These are phyloP conservation scores for Gopherus flavomarginatus DNA, from an alignment of 2,113 vertebrate species.

Conservation along the genomic window DNA sequence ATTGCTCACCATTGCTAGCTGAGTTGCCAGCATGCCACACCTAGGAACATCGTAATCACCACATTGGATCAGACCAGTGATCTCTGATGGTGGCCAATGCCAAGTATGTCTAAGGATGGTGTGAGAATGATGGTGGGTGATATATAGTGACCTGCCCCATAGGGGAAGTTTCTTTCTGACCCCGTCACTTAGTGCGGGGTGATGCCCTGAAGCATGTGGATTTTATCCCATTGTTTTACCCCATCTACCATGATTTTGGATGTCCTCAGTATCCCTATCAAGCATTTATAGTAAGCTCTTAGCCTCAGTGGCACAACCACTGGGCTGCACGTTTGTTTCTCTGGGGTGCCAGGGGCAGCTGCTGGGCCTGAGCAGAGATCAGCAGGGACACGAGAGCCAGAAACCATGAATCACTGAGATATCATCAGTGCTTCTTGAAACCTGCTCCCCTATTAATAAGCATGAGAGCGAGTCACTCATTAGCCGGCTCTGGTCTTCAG, in stretches of 20 bases:
- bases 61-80: not conserved
- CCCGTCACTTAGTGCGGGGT: not conserved
- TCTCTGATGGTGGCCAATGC: not conserved
- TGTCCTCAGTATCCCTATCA: not conserved
- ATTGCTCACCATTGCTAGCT: not conserved
- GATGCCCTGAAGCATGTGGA: not conserved
- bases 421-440: not conserved
- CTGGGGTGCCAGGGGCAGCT: not conserved
- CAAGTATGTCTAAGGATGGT: not conserved
- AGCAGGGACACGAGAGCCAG: not conserved
- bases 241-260: not conserved
- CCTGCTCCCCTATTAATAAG: not conserved
- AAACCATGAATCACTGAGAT: not conserved
- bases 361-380: not conserved
- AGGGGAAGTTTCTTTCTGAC: not conserved
- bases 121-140: not conserved
- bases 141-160: not conserved
- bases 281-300: not conserved
- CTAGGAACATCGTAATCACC: not conserved
- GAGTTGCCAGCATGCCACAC: not conserved
- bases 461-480: not conserved
- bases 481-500: not conserved
- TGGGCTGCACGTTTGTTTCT: not conserved
- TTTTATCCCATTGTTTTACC: not conserved
- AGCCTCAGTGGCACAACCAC: not conserved